Percentiles rank a stretch among this genome's conserved stretches.
Evolutionary conservation across 2,113 vertebrate species (phyloP).

Genomic region (Seriola aureovittata): DNA sequence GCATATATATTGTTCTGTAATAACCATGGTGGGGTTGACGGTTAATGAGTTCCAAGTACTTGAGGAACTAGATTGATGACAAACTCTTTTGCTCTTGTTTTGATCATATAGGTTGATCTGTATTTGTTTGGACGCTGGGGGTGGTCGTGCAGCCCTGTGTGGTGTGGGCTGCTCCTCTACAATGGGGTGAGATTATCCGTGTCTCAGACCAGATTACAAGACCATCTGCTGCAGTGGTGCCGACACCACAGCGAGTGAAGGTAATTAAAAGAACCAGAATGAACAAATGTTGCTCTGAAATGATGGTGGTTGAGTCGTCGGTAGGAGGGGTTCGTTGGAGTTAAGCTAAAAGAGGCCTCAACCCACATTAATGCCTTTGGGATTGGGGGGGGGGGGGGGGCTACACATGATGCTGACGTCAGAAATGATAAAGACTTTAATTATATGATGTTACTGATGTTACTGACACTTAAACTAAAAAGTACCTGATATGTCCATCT

Average conservation of each 20-base stretch:
- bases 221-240: slow-evolving; percentile 65
- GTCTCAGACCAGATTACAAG: slow-evolving; percentile 61
- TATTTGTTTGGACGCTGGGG: background rate
- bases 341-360: background rate
- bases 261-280: slow-evolving; percentile 46
- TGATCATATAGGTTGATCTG: too few species aligned
- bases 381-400: background rate
- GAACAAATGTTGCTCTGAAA: slow-evolving; percentile 1
- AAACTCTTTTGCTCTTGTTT: too few species aligned
- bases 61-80: too few species aligned
- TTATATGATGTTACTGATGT: too few species aligned
- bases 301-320: background rate
- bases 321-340: background rate
- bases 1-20: too few species aligned
- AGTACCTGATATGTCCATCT: too few species aligned
- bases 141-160: background rate
- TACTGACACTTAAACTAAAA: too few species aligned
- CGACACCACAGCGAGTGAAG: slow-evolving; percentile 41
- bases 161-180: slow-evolving; percentile 19
- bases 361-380: background rate
- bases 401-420: too few species aligned
- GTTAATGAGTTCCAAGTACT: too few species aligned
- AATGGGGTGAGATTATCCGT: slow-evolving; percentile 58
- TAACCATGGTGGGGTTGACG: too few species aligned
- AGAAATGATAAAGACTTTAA: too few species aligned